Evolutionary conservation across 2,888 invertebrate species (phyloP).

Genomic region (Furcula furcula): DNA sequence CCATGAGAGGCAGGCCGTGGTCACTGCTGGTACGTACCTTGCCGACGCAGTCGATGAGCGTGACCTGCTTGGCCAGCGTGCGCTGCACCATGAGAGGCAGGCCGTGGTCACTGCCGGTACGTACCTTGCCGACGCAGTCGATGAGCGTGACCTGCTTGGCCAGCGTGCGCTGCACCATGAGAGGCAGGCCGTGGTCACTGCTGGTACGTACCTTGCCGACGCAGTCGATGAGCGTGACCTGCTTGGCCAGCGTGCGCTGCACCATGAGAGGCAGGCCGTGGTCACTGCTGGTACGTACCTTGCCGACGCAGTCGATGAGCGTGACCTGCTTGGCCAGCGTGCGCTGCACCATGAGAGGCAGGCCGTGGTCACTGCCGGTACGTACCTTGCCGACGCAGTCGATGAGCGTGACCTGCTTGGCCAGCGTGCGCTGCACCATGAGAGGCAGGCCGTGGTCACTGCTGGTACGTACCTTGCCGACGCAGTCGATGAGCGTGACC

Average conservation of each 20-base stretch:
- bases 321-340: conserved; percentile 96
- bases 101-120: too few species aligned
- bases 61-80: conserved; percentile 95
- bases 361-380: too few species aligned
- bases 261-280: conserved; percentile 94
- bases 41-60: conserved; percentile 91
- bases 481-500: conserved; percentile 91
- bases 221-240: conserved; percentile 92
- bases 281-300: too few species aligned
- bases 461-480: conserved; percentile 87
- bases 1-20: conserved; percentile 93
- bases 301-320: conserved; percentile 91
- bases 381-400: conserved; percentile 90
- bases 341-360: conserved; percentile 94
- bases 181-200: conserved; percentile 93
- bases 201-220: conserved; percentile 88
- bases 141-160: conserved; percentile 94
- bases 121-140: conserved; percentile 90
- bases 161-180: conserved; percentile 95
- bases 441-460: conserved; percentile 94
- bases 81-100: conserved; percentile 95
- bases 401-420: conserved; percentile 93
- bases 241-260: conserved; percentile 95
- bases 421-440: conserved; percentile 94
- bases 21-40: too few species aligned